These are phyloP conservation scores for Chymomyza amoena DNA, from an alignment of 2,888 invertebrate genomes.

Conservation along the genomic window DNA sequence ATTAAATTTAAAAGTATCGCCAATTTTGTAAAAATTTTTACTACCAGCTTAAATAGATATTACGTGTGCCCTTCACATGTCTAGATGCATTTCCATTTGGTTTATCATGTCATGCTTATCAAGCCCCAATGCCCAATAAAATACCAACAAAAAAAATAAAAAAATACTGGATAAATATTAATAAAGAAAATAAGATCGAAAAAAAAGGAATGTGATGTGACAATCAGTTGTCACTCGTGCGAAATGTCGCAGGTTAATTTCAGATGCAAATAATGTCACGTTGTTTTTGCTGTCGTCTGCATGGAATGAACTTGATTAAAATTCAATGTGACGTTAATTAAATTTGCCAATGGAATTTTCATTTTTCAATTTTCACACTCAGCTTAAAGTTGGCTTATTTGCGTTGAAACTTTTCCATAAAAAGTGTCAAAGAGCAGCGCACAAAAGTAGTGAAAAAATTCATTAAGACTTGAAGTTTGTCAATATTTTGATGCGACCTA, in stretches of 20 bases:
- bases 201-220: constrained; percentile 25
- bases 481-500: not conserved
- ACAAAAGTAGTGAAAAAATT: not conserved
- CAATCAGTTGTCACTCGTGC: constrained; percentile 18
- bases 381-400: constrained; percentile 23
- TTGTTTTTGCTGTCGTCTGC: constrained; percentile 50
- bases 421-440: not conserved
- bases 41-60: too few species aligned
- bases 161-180: not conserved
- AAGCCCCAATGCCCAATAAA: constrained; percentile 16
- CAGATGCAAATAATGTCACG: constrained; percentile 70
- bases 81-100: not conserved
- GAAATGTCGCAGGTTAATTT: constrained; percentile 62
- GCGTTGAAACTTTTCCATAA: not conserved
- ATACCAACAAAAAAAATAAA: too few species aligned
- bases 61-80: not conserved
- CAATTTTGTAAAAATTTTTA: too few species aligned
- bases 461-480: not conserved
- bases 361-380: constrained; percentile 11
- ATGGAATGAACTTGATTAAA: constrained; percentile 70
- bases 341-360: constrained; percentile 66
- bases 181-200: not conserved
- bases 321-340: constrained; percentile 70
- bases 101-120: constrained; percentile 45
- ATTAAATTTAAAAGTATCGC: too few species aligned